Conservation (phyloP, 2,797 vertebrate genomes). For the Crypturellus tataupa region DNA sequence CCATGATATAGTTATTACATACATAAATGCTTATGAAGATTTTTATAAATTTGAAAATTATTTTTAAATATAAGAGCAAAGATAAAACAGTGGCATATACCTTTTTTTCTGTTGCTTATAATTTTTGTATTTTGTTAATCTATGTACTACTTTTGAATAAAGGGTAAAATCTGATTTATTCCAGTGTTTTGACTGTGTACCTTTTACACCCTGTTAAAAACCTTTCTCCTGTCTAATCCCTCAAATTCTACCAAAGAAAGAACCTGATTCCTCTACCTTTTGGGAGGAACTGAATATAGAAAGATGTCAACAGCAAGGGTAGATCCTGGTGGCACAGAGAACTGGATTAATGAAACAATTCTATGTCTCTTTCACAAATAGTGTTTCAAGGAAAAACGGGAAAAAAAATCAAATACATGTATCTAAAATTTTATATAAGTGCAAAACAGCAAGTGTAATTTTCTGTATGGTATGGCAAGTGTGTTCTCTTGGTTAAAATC, state of each 20-base stretch:
- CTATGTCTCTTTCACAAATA: not conserved
- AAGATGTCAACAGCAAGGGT: not conserved
- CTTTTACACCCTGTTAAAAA: not conserved
- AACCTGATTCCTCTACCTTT: not conserved
- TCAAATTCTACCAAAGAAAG: not conserved
- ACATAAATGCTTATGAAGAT: not conserved
- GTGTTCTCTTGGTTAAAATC: not conserved
- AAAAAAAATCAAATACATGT: rapidly evolving
- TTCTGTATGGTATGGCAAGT: not conserved
- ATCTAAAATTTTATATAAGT: not conserved
- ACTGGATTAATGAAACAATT: not conserved
- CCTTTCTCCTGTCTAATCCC: rapidly evolving
- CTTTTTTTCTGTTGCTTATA: not conserved
- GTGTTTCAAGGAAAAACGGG: not conserved
- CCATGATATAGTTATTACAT: not conserved
- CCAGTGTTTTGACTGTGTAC: not conserved
- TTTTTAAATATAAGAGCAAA: not conserved
- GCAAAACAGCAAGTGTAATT: not conserved
- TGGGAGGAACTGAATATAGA: not conserved
- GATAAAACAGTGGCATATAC: rapidly evolving
- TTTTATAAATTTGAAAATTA: not conserved
- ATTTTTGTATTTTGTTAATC: not conserved
- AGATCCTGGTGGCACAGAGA: not conserved
- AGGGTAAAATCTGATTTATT: not conserved
- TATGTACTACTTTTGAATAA: not conserved